Conservation (phyloP, 2,797 vertebrate genomes). For the Sparidentex hasta region DNA sequence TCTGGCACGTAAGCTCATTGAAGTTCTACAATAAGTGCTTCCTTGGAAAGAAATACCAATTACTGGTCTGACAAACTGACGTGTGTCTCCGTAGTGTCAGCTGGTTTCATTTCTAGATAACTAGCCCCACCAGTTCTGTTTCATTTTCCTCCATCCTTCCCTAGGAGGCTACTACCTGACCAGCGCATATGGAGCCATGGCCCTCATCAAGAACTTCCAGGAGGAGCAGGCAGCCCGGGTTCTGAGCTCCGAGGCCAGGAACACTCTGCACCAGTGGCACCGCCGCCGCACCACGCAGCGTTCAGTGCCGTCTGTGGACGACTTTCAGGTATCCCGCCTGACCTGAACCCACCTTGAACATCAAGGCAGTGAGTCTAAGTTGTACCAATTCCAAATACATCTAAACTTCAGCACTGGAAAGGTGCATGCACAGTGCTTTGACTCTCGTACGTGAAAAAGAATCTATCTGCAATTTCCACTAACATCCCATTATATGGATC, state of each 20-base stretch:
- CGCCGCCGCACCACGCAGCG: conserved; percentile 93
- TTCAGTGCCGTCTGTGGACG: conserved; percentile 91
- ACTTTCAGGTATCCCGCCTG: conserved; percentile 92
- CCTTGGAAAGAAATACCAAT: neutral
- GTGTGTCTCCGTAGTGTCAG: neutral
- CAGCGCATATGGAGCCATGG: conserved; percentile 95
- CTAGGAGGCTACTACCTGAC: conserved; percentile 98
- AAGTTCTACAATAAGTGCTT: neutral
- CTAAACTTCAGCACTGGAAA: conserved; percentile 19
- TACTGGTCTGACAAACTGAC: neutral
- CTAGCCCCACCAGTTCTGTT: neutral
- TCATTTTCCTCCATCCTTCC: conserved; percentile 16
- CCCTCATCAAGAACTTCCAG: conserved; percentile 97
- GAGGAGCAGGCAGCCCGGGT: conserved; percentile 95
- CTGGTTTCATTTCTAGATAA: conserved; percentile 40
- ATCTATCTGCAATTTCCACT: conserved; percentile 16
- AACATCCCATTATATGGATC: conserved; percentile 47
- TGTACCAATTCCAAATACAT: conserved; percentile 46
- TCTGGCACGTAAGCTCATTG: conserved; percentile 12
- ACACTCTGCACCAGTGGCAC: conserved; percentile 97
- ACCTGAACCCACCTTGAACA: conserved; percentile 70
- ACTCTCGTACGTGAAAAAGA: neutral
- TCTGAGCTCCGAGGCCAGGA: conserved; percentile 93
- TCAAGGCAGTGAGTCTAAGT: conserved; percentile 74
- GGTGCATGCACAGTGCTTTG: conserved; percentile 56